Conservation (phyloP, 2,888 invertebrate genomes). For the Xestia c-nigrum region DNA sequence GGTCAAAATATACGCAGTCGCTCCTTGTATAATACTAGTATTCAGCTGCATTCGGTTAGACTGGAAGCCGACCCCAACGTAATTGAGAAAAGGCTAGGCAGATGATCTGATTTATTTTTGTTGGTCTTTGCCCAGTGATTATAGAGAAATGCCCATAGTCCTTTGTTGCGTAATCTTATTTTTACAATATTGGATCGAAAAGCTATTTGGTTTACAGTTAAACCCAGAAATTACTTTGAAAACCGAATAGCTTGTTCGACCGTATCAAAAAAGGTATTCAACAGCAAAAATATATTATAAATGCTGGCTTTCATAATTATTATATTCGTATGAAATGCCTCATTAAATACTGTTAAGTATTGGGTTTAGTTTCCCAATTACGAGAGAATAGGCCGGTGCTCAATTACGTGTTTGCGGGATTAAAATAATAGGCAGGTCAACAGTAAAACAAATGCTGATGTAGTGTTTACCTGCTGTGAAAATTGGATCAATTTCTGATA, state of each 20-base stretch:
- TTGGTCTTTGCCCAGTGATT: neutral
- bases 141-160: neutral
- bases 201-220: too few relatives aligned
- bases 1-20: too few relatives aligned
- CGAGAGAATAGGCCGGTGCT: neutral
- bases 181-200: too few relatives aligned
- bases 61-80: too few relatives aligned
- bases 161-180: neutral
- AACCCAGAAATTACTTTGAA: too few relatives aligned
- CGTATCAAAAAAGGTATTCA: neutral
- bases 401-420: constrained; percentile 24
- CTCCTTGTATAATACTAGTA: too few relatives aligned
- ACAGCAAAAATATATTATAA: neutral
- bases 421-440: constrained; percentile 30
- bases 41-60: too few relatives aligned
- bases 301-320: constrained; percentile 2
- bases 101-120: neutral
- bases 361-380: constrained; percentile 6
- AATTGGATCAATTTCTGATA: neutral
- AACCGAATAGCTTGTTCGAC: too few relatives aligned
- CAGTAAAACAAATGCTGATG: constrained; percentile 1
- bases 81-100: too few relatives aligned
- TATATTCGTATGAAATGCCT: neutral
- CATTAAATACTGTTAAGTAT: constrained; percentile 32
- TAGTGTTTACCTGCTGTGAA: neutral